phyloP scores from a whole-genome alignment of 2,113 vertebrate genomes.

The Podiceps cristatus region DNA sequence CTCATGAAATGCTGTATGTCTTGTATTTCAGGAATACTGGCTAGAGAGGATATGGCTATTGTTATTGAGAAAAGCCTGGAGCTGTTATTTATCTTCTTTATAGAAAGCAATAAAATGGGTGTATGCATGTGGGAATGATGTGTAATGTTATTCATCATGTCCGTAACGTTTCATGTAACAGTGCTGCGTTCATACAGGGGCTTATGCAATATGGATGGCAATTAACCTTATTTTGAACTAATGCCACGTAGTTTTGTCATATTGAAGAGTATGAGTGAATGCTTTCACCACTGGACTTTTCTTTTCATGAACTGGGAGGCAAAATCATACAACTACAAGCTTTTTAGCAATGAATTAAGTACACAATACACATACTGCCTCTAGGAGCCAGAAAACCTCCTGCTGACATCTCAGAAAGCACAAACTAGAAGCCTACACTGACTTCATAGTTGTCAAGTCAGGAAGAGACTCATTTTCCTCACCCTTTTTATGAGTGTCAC shows the following conservation, averaged over 20 bases:
- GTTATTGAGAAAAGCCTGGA: not conserved
- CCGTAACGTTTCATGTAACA: not conserved
- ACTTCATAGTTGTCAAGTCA: not conserved
- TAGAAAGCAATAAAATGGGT: not conserved
- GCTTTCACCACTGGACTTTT: not conserved
- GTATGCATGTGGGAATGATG: not conserved
- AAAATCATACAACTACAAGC: not conserved
- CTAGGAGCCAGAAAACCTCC: not conserved
- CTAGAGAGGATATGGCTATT: not conserved
- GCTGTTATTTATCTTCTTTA: not conserved
- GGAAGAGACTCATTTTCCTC: not conserved
- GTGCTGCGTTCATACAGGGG: rapidly evolving
- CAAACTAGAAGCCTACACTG: not conserved
- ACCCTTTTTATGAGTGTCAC: not conserved
- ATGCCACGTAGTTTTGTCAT: not conserved
- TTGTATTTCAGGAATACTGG: not conserved
- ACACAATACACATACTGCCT: not conserved
- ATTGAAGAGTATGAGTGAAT: not conserved
- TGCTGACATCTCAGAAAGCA: not conserved
- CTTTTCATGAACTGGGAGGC: not conserved
- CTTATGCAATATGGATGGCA: not conserved
- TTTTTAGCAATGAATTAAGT: not conserved
- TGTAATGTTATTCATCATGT: not conserved
- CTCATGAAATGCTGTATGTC: rapidly evolving
- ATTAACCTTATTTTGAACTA: not conserved